Conservation (phyloP, 2,888 invertebrate genomes). For the Phengaris arion region DNA sequence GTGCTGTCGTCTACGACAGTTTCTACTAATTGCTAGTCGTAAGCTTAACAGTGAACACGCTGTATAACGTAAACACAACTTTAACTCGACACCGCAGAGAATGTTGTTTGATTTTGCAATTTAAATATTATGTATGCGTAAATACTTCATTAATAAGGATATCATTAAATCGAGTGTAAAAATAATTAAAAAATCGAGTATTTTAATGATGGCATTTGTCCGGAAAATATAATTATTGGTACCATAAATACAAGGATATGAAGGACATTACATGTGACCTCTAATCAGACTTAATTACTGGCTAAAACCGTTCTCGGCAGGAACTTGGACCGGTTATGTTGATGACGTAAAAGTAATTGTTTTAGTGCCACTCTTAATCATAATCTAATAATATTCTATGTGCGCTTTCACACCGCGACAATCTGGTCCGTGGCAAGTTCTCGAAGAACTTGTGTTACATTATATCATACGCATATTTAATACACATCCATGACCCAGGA, state of each 20-base stretch:
- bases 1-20: neutral
- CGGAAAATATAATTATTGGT: neutral
- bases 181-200: neutral
- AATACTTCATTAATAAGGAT: conserved; percentile 29
- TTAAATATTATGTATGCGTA: conserved; percentile 34
- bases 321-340: neutral
- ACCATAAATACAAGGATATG: conserved; percentile 7
- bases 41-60: conserved; percentile 27
- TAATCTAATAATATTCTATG: no score
- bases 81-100: conserved; percentile 35
- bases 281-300: neutral
- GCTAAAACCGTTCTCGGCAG: neutral
- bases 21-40: neutral
- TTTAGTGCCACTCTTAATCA: no score
- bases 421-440: no score
- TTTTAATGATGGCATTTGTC: conserved; percentile 2
- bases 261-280: neutral
- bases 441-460: no score
- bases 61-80: conserved; percentile 37
- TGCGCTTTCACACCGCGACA: no score
- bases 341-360: neutral
- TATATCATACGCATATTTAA: no score
- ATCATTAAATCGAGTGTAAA: conserved; percentile 2
- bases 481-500: no score
- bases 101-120: conserved; percentile 41